phyloP scores from a whole-genome alignment of 2,888 invertebrate species.

The Sinotaia quadrata region DNA sequence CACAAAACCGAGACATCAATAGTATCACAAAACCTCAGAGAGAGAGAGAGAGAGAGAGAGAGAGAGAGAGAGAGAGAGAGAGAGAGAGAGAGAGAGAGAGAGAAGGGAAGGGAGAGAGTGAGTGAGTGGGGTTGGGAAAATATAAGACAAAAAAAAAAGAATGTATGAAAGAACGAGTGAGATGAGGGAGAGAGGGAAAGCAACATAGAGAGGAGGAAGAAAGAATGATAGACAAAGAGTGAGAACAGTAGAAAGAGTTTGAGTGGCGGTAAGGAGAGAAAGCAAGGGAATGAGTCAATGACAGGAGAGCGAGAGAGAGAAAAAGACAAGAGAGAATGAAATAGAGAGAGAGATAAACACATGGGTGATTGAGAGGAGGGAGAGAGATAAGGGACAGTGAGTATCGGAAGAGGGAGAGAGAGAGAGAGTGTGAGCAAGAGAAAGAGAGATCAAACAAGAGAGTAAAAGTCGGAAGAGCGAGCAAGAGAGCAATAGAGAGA shows the following conservation, averaged over 20 bases:
- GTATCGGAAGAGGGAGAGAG: not conserved
- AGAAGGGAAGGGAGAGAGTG: not conserved
- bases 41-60: slow-evolving; percentile 5
- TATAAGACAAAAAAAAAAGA: too few relatives aligned
- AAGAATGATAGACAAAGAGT: not conserved
- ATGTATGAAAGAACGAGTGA: not conserved
- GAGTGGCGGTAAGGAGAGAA: not conserved
- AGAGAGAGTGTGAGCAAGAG: slow-evolving; percentile 5
- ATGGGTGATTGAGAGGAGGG: not conserved
- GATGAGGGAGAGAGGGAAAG: too few relatives aligned
- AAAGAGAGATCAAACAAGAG: not conserved
- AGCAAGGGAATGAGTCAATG: not conserved
- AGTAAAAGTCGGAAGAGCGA: not conserved
- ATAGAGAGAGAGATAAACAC: too few relatives aligned
- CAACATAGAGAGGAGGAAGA: not conserved
- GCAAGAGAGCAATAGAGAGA: not conserved
- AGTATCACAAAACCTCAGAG: not conserved
- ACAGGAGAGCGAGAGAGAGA: not conserved
- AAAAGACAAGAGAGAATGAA: not conserved
- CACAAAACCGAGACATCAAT: not conserved
- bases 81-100: not conserved
- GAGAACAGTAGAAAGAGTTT: not conserved
- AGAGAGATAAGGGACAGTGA: not conserved
- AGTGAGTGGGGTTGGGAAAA: not conserved
- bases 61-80: slow-evolving; percentile 9